Conservation (phyloP, 1,140 invertebrate genomes). For the Danaus melanippus region DNA sequence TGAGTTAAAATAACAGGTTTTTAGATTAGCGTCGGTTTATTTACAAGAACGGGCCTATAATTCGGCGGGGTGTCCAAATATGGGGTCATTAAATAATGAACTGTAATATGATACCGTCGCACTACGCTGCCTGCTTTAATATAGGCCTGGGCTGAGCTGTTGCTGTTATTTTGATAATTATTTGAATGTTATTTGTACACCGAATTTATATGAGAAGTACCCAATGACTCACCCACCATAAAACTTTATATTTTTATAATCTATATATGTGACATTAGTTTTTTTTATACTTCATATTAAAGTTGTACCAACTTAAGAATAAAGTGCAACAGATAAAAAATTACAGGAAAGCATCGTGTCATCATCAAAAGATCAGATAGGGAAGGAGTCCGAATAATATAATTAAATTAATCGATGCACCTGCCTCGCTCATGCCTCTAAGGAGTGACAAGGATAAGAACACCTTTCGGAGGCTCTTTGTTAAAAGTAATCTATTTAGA, state of each 20-base stretch:
- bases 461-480: constrained; percentile 28
- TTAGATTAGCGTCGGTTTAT: constrained; percentile 43
- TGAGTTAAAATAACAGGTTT: constrained; percentile 14
- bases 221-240: background rate
- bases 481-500: background rate
- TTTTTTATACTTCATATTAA: no score
- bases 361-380: constrained; percentile 37
- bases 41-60: constrained; percentile 62
- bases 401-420: constrained; percentile 54
- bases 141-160: background rate
- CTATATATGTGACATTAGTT: no score
- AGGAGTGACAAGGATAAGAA: constrained; percentile 24
- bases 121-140: constrained; percentile 11
- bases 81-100: constrained; percentile 60
- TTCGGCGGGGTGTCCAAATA: constrained; percentile 54
- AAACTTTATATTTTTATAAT: no score
- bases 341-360: constrained; percentile 19
- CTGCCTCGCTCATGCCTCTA: constrained; percentile 28
- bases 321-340: no score
- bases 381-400: constrained; percentile 45
- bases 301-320: no score
- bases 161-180: no score
- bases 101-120: constrained; percentile 24
- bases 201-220: background rate
- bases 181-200: background rate